Percentiles rank a stretch among this genome's conserved stretches.
phyloP scores from a whole-genome alignment of 2,797 vertebrate species.

The Morus bassanus region DNA sequence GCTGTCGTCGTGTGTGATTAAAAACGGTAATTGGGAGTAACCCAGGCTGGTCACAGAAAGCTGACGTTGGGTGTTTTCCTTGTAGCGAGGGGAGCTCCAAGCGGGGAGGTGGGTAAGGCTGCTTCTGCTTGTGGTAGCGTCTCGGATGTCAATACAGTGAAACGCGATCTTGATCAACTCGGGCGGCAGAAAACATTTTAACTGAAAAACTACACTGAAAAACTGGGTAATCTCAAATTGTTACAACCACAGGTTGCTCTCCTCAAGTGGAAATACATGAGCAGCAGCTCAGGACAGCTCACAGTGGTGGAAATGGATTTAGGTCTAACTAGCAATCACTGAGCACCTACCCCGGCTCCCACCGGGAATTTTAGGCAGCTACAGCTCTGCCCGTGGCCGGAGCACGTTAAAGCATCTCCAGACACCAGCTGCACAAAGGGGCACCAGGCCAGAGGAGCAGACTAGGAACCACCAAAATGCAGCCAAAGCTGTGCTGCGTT shows the following conservation, averaged over 20 bases:
- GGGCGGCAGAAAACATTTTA: not conserved
- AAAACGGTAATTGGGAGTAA: too few species aligned
- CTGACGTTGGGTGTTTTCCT: not conserved
- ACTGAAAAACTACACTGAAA: not conserved
- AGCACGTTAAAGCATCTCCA: not conserved
- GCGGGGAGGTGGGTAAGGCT: not conserved
- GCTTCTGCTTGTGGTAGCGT: fast-evolving
- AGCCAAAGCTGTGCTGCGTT: not conserved
- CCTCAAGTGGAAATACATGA: not conserved
- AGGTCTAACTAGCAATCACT: too few species aligned
- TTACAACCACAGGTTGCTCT: fast-evolving
- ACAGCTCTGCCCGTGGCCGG: fast-evolving
- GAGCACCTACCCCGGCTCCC: not conserved
- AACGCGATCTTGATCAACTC: fast-evolving
- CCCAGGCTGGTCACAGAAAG: fast-evolving
- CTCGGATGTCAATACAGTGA: not conserved
- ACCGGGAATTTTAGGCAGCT: not conserved
- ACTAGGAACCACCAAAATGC: too few species aligned
- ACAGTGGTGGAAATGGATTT: fast-evolving
- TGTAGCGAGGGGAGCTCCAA: not conserved
- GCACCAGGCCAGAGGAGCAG: fast-evolving
- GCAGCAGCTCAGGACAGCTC: not conserved
- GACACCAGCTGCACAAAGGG: not conserved
- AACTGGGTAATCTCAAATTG: not conserved
- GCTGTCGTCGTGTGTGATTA: fast-evolving